Base-by-base conservation (phyloP, 2,888 invertebrate genomes). In the Synanthedon andrenaeformis region DNA sequence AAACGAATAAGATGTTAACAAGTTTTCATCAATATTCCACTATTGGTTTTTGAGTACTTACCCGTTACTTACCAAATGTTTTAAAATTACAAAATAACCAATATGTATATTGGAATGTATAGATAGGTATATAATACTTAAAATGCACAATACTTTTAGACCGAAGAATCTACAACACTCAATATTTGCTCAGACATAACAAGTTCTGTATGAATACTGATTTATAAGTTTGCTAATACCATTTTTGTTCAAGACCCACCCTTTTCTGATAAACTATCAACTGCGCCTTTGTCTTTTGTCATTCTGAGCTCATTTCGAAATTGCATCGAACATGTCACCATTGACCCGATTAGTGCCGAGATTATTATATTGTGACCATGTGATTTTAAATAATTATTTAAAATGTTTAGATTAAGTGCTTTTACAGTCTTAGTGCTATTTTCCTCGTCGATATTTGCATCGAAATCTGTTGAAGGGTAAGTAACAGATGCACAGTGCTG, bases 201-300 rank as follows among this genome's bases (percentile, higher is more conserved):
- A 58, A 61, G 64, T 68, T 66, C 65, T 76, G 72, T 79, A 67
- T 77, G 74, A 71, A 76, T 74, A 78, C 73, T 75, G 80, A 81
- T 82, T 79, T 72, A 66, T 66, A 55, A 65, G 79, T 85, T 82
- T 79, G 66, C 72, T 63, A 65, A 70, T 65, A 65, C 86, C 85
- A 69, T 82, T 72, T 84, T 75, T 57, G 81, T 80, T 58, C 52
- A 52, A 56, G 78, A 65, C 82, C 74, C 78, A 71, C 79, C 85
- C 76, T 74, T 59, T 59, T 53, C 54, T 57, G 83, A 85, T 83
- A 83, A 76, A 64, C 58, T 71, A 70, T 69, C 69, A 62, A 58
- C 61, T 66, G 62, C 64, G 65, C 68, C 72, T 72, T 73, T 71
- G 73, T 76, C 70, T 71, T 35, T 66, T 59, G 52, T 58, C 55